Evolutionary conservation across 2,797 vertebrate species (phyloP).

Genomic region (Anguilla obscura): DNA sequence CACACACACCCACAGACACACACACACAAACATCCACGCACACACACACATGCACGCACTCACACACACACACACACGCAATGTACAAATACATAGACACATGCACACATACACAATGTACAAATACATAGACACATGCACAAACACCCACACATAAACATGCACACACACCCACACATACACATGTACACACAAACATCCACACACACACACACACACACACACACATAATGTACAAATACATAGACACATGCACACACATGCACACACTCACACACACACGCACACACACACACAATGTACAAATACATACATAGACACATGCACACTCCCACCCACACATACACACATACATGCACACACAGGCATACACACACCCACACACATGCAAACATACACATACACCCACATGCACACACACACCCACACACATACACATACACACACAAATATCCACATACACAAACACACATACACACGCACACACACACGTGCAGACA

Average conservation of each 20-base stretch:
- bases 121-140: not conserved
- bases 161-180: not conserved
- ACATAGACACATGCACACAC: not conserved
- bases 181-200: conserved; percentile 4
- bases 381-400: not conserved
- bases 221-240: not conserved
- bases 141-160: not conserved
- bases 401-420: not conserved
- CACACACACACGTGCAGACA: not conserved
- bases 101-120: not conserved
- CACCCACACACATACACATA: not conserved
- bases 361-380: not conserved
- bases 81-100: not conserved
- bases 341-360: not conserved
- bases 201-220: not conserved
- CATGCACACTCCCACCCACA: not conserved
- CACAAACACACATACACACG: conserved; percentile 19
- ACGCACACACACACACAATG: not conserved
- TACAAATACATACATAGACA: not conserved
- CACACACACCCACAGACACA: not conserved
- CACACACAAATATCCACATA: not conserved
- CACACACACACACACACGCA: not conserved
- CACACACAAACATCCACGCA: not conserved
- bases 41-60: not conserved
- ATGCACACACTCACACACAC: not conserved